phyloP scores from a whole-genome alignment of 2,888 invertebrate species.

The Dysmachus trigonus region DNA sequence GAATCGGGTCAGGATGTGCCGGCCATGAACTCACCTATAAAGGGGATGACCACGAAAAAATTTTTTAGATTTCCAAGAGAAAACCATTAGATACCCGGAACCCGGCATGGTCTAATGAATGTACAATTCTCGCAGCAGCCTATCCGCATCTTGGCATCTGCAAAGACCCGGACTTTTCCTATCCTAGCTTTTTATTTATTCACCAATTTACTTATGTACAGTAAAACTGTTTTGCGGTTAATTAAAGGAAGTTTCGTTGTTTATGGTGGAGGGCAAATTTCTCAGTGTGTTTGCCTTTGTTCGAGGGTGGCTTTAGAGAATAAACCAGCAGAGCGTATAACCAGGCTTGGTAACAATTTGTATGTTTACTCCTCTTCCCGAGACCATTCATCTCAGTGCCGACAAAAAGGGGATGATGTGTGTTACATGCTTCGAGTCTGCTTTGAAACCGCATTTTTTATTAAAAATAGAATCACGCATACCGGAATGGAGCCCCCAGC shows the following conservation, averaged over 20 bases:
- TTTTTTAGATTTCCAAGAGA: constrained; percentile 11
- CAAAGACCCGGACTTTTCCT: not conserved
- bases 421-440: not conserved
- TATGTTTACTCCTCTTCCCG: not conserved
- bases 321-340: not conserved
- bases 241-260: constrained; percentile 41
- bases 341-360: constrained; percentile 6
- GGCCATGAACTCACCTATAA: not conserved
- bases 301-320: not conserved
- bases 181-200: constrained; percentile 36
- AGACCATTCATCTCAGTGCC: not conserved
- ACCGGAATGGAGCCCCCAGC: not conserved
- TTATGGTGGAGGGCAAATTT: constrained; percentile 30
- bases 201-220: constrained; percentile 36
- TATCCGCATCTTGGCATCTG: not conserved
- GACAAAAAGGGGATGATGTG: not conserved
- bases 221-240: constrained; percentile 40
- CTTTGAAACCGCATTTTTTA: not conserved
- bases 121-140: not conserved
- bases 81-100: not conserved
- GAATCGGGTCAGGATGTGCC: not conserved
- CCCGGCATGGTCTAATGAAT: not conserved
- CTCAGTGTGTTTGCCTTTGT: constrained; percentile 23
- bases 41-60: not conserved
- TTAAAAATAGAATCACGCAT: not conserved